A percentile compares a stretch with the other conserved stretches of the same genome.
These are phyloP conservation scores for Coelinius sp. DNA, from an alignment of 2,888 invertebrate genomes.

Conservation along the genomic window DNA sequence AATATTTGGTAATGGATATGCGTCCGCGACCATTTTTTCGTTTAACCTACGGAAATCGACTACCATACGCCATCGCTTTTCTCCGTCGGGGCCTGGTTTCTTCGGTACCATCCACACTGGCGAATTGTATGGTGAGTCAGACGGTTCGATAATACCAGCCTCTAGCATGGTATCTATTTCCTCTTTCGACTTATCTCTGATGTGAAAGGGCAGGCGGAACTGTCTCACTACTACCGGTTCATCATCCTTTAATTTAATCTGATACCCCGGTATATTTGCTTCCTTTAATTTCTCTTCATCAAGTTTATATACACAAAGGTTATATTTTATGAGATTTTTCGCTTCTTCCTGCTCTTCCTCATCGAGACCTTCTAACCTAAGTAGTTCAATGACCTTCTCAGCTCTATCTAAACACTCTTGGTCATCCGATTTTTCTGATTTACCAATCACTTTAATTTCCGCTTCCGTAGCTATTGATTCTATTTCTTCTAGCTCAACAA, in stretches of 20 bases:
- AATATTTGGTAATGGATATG: not conserved
- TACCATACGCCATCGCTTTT: not conserved
- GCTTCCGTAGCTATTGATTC: not conserved
- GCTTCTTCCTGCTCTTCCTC: not conserved
- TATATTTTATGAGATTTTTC: not conserved
- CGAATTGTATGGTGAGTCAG: not conserved
- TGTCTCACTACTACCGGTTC: not conserved
- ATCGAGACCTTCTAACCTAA: not conserved
- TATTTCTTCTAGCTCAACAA: not conserved
- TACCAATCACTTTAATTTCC: not conserved
- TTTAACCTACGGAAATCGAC: not conserved
- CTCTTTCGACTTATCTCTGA: not conserved
- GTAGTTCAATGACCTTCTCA: not conserved
- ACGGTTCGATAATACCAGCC: not conserved
- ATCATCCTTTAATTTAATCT: not conserved
- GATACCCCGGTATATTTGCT: not conserved
- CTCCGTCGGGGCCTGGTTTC: not conserved
- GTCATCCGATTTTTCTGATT: not conserved
- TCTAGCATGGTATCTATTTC: not conserved
- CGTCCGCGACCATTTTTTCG: constrained; percentile 1
- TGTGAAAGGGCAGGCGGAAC: not conserved
- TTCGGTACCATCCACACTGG: not conserved
- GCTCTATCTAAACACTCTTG: not conserved
- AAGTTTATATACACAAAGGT: not conserved
- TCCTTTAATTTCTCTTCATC: not conserved